Evolutionary conservation across 2,113 vertebrate genomes (phyloP).

Genomic region (Apaloderma vittatum): DNA sequence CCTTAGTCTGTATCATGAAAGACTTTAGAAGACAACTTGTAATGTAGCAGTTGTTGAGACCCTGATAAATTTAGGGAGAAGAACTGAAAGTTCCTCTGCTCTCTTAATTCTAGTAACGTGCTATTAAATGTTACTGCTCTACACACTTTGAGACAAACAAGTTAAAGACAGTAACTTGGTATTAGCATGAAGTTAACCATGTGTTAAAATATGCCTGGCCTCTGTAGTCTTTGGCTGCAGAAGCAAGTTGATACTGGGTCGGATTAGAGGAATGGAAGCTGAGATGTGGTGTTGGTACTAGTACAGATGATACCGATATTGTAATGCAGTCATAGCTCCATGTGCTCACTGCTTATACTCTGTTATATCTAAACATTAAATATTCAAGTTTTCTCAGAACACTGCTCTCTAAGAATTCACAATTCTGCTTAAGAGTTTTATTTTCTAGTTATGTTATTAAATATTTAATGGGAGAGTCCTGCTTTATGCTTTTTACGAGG

Average conservation of each 20-base stretch:
- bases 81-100: neutral
- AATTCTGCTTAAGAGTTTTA: neutral
- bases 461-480: neutral
- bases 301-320: neutral
- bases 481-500: neutral
- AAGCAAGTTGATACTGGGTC: neutral
- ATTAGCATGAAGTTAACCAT: neutral
- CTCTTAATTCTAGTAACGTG: neutral
- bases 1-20: neutral
- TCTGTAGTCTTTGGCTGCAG: neutral
- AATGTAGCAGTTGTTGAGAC: neutral
- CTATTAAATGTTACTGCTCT: too few relatives aligned
- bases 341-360: neutral
- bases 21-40: accelerated
- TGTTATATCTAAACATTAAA: neutral
- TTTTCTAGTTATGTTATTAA: neutral
- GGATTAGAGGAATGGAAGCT: neutral
- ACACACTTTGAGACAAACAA: neutral
- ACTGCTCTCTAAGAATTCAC: neutral
- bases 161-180: neutral
- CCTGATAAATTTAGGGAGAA: neutral
- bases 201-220: neutral
- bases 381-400: neutral
- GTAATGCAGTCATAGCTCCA: neutral
- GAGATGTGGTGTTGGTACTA: neutral